Base-by-base conservation (phyloP, 2,888 invertebrate species). In the Parelbella ahira region DNA sequence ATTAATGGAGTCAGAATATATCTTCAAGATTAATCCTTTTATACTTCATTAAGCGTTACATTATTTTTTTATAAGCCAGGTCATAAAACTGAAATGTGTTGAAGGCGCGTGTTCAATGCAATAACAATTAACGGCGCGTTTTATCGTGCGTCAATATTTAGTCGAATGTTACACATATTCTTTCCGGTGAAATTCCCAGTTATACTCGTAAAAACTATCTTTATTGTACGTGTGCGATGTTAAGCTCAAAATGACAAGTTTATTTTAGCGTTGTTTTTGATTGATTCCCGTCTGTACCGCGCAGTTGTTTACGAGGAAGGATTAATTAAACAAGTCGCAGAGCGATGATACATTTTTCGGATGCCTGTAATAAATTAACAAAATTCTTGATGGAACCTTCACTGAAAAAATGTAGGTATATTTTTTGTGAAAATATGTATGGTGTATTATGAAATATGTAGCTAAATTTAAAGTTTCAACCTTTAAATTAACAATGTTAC, bases 141-240 rank as follows among this genome's bases (percentile, higher is more conserved):
- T 68, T 50, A 55, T 50, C 58, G 58, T 57, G 49, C 49, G 60
- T 67, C 69, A 74, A 72, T 62, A 64, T 73, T 46, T 46, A 33
- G 19, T 38, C 10, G 30, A 47, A 38, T 25, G 19, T 25, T 29
- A 11, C 32, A 30, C 33, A 37, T 43, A 42, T 47, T 38, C 36
- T 43, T 33, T 38, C 37, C 42, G 21, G 37, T 30, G 10, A 41
- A 42, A 42, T 42, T 42, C 15, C 18, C 10, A 42, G 37, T 42
- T 33, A 20, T 19, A 43, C 25, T 38, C 43, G 72, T 68, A 63
- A 58, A 66, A 60, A 57, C 50, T 43, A 56, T 49, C 58, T 65
- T 54, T 20, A 25, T 36, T 58, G 52, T 56, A 56, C 58, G 56
- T 61, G 56, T 54, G 57, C 52, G 56, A 60, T 65, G 60, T 58